These are phyloP conservation scores for Alloplasta piceator DNA, from an alignment of 2,888 invertebrate genomes.

Conservation along the genomic window DNA sequence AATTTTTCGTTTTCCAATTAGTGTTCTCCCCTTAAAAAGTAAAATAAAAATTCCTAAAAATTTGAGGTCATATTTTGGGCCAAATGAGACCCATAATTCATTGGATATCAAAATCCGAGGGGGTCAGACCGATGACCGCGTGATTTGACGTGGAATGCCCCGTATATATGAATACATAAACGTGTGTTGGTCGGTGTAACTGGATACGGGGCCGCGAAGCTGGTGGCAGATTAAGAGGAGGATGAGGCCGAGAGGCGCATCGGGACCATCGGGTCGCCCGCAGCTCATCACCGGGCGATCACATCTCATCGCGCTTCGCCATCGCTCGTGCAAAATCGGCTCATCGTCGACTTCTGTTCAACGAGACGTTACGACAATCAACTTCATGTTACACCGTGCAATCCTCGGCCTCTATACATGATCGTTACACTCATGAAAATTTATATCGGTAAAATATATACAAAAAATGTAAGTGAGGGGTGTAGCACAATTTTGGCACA, in stretches of 20 bases:
- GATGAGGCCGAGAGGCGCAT: conserved; percentile 75
- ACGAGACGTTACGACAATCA: conserved; percentile 29
- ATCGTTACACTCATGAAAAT: too few relatives aligned
- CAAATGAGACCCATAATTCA: too few relatives aligned
- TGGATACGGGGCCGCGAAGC: conserved; percentile 71
- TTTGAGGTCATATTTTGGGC: too few relatives aligned
- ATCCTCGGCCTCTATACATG: too few relatives aligned
- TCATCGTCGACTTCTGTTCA: conserved; percentile 34
- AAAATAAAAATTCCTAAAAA: too few relatives aligned
- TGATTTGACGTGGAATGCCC: too few relatives aligned
- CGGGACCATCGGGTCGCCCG: conserved; percentile 82
- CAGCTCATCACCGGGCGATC: conserved; percentile 83
- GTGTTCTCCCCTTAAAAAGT: too few relatives aligned
- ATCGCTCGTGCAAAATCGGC: conserved; percentile 71
- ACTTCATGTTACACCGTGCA: background rate
- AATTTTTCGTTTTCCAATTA: too few relatives aligned
- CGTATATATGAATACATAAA: background rate
- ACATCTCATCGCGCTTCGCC: conserved; percentile 82
- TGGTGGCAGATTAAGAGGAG: conserved; percentile 65
- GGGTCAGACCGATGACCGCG: too few relatives aligned
- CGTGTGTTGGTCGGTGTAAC: conserved; percentile 72
- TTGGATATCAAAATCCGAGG: too few relatives aligned
- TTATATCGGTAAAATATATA: too few relatives aligned
- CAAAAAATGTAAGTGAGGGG: background rate
- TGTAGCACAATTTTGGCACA: too few relatives aligned